Evolutionary conservation across 1,140 invertebrate genomes (phyloP), one percentile per base, ranked within the genome.

Genomic region (Magallana angulata): DNA sequence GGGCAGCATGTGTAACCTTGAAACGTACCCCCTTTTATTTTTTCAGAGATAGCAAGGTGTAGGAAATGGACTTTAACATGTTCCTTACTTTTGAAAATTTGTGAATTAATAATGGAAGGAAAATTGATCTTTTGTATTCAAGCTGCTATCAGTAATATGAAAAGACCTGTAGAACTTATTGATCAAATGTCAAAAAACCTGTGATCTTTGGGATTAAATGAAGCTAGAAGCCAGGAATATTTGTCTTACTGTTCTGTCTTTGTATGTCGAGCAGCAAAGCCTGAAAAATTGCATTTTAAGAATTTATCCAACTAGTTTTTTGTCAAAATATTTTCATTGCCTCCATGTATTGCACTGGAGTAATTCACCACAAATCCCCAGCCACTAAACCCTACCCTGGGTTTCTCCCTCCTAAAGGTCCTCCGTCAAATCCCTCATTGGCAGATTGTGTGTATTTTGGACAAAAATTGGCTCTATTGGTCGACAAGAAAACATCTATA

Each of bases 241-340:
- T 62, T 62, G 60, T 5, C 60, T 62, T 62, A 12, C 60, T 5
- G 60, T 12, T 18, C 36, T 30, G 68, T 71, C 68, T 71, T 30
- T 18, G 12, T 18, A 11, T 9, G 36, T 71, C 12, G 68, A 11
- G 24, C 7, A 71, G 68, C 24, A 71, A 71, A 71, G 68, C 68
- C 68, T 71, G 68, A 71, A 71, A 71, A 71, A 71, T 71, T 71
- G 24, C 68, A 71, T 71, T 71, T 71, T 71, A 71, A 71, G 68
- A 71, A 71, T 71, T 71, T 36, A 71, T 71, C 68, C 68, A 71
- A 71, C 68, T 71, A 30, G 68, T 71, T 36, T 71, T 71, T 71
- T 71, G 68, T 71, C 68, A 71, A 71, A 71, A 71, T 71, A 71
- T 71, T 71, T 71, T 24, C 36, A 71, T 71, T 71, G 24, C 68